A percentile compares a stretch with the other conserved stretches of the same genome.
These are phyloP conservation scores for Conchocele bisecta DNA, from an alignment of 2,888 invertebrate species.

Conservation along the genomic window DNA sequence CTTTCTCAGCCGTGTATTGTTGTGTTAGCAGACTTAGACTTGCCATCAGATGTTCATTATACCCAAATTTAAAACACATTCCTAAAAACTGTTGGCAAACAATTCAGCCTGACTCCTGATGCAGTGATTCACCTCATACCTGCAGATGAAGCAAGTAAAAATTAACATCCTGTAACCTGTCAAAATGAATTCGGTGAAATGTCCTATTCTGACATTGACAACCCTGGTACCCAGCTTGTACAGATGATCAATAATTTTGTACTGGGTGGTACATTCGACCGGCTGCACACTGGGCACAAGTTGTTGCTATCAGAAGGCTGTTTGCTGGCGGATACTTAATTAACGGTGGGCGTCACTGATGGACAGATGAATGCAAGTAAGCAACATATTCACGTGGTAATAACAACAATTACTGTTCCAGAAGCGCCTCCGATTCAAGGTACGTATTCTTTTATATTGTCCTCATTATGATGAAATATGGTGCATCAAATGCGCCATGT, in stretches of 20 bases:
- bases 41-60: slow-evolving; percentile 22
- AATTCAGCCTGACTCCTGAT: slow-evolving; percentile 16
- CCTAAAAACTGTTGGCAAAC: neutral
- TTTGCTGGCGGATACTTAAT: slow-evolving; percentile 88
- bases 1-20: slow-evolving; percentile 51
- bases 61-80: slow-evolving; percentile 20
- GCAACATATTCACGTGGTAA: too few relatives aligned
- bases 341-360: slow-evolving; percentile 97
- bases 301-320: slow-evolving; percentile 94
- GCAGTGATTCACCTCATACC: too few relatives aligned
- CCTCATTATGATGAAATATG: too few relatives aligned
- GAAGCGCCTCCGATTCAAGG: too few relatives aligned
- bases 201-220: too few relatives aligned
- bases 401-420: too few relatives aligned
- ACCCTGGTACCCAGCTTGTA: too few relatives aligned
- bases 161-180: too few relatives aligned
- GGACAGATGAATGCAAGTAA: slow-evolving; percentile 92
- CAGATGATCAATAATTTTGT: slow-evolving; percentile 90
- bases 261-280: slow-evolving; percentile 98
- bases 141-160: too few relatives aligned
- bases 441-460: too few relatives aligned
- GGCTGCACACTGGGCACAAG: slow-evolving; percentile 97
- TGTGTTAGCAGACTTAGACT: slow-evolving; percentile 55
- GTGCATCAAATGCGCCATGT: too few relatives aligned
- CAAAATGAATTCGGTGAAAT: too few relatives aligned